phyloP scores from a whole-genome alignment of 2,113 vertebrate species.

The Tachysurus vachellii region DNA sequence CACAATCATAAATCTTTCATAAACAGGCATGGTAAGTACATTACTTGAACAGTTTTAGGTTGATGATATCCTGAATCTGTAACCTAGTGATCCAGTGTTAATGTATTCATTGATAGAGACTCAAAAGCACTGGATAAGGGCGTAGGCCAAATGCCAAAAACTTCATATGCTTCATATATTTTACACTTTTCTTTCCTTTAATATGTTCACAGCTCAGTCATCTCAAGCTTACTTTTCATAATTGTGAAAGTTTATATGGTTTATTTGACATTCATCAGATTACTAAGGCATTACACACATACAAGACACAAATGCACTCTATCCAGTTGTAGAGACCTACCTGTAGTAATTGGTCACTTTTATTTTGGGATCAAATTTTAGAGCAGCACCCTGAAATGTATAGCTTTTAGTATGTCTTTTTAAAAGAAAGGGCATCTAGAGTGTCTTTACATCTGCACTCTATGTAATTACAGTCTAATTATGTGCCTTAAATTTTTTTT shows the following conservation, averaged over 20 bases:
- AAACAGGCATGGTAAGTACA: neutral
- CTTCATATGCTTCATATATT: neutral
- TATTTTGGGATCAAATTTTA: neutral
- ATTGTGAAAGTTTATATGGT: neutral
- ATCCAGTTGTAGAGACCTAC: neutral
- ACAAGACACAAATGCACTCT: neutral
- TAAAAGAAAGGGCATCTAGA: neutral
- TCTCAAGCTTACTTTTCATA: neutral
- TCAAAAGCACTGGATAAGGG: too few species aligned
- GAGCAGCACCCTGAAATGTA: neutral
- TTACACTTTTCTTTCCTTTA: neutral
- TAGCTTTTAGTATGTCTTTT: neutral
- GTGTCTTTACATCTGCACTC: neutral
- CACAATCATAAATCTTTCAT: neutral
- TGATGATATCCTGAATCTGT: too few species aligned
- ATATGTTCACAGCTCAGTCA: neutral
- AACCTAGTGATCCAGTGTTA: too few species aligned
- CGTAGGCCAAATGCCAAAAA: too few species aligned
- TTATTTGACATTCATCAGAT: neutral
- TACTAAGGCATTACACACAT: neutral
- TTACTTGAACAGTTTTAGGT: too few species aligned
- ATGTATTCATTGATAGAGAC: too few species aligned
- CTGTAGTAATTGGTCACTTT: neutral
- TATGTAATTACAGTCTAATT: neutral
- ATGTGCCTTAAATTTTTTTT: neutral